Conservation (phyloP, 2,797 vertebrate genomes). For the Scolopax rusticola region DNA sequence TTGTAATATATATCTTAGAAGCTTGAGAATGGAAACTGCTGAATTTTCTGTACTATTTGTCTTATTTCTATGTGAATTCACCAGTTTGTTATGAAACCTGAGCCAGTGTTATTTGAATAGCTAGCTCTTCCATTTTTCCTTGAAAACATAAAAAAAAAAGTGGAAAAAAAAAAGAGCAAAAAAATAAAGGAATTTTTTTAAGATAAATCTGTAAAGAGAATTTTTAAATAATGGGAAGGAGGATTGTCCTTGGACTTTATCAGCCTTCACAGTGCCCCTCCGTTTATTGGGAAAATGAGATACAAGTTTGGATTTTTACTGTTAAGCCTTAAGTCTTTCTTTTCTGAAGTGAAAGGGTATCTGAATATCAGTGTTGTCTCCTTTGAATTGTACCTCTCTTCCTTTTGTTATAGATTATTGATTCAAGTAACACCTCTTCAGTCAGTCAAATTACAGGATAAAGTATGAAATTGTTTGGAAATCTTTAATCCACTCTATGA, state of each 20-base stretch:
- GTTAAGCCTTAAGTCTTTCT: background rate
- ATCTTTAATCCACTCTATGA: background rate
- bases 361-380: background rate
- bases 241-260: background rate
- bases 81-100: background rate
- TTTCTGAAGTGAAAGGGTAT: background rate
- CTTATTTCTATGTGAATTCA: background rate
- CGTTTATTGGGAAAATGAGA: background rate
- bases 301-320: accelerated
- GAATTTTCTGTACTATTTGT: background rate
- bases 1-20: background rate
- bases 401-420: background rate
- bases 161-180: background rate
- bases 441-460: background rate
- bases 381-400: accelerated
- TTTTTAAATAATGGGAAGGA: background rate
- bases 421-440: background rate
- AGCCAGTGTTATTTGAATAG: background rate
- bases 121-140: background rate
- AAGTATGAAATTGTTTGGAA: background rate
- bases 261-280: background rate
- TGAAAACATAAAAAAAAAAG: background rate
- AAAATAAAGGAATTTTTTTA: background rate
- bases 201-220: background rate
- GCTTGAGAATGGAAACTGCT: background rate